Evolutionary conservation across 1,140 invertebrate species (phyloP).

Genomic region (Drosophila pseudoananassae): DNA sequence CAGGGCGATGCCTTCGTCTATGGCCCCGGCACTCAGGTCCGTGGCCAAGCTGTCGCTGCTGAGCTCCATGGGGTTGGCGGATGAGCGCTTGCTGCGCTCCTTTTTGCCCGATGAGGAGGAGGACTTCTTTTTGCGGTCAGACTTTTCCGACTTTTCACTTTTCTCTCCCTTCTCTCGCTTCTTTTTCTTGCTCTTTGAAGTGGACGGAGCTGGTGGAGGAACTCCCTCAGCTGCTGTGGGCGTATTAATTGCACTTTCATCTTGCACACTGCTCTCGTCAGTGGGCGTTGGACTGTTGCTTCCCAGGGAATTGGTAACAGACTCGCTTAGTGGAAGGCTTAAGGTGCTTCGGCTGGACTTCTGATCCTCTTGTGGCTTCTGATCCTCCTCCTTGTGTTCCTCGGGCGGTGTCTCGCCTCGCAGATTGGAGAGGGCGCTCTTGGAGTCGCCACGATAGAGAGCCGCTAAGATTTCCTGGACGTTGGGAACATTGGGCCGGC

Average conservation of each 20-base stretch:
- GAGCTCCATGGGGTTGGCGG: slow-evolving; percentile 56
- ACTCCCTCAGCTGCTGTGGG: slow-evolving; percentile 8
- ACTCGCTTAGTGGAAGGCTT: slow-evolving; percentile 71
- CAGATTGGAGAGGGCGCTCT: slow-evolving; percentile 69
- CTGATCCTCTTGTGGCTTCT: slow-evolving; percentile 14
- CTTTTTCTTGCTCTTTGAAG: slow-evolving; percentile 63
- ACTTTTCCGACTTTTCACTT: slow-evolving; percentile 55
- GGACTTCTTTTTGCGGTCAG: slow-evolving; percentile 67
- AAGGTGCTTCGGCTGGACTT: slow-evolving; percentile 55
- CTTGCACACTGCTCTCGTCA: slow-evolving; percentile 79
- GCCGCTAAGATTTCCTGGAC: slow-evolving; percentile 81
- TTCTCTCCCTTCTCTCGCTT: slow-evolving; percentile 65
- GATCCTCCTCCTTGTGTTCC: slow-evolving; percentile 1
- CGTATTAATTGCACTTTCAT: slow-evolving; percentile 49
- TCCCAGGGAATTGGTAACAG: slow-evolving; percentile 75
- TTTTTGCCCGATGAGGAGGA: slow-evolving; percentile 40
- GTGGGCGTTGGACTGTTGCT: slow-evolving; percentile 82
- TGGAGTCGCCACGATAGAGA: slow-evolving; percentile 78
- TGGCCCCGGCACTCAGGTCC: slow-evolving; percentile 77
- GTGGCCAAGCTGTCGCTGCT: slow-evolving; percentile 85
- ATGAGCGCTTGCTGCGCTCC: slow-evolving; percentile 66
- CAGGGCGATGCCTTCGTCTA: slow-evolving; percentile 85
- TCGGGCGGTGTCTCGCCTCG: slow-evolving; percentile 37
- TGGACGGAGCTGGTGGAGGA: slow-evolving; percentile 16
- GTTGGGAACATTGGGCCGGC: slow-evolving; percentile 83